phyloP scores from a whole-genome alignment of 2,113 vertebrate species.

The Brachionichthys hirsutus region DNA sequence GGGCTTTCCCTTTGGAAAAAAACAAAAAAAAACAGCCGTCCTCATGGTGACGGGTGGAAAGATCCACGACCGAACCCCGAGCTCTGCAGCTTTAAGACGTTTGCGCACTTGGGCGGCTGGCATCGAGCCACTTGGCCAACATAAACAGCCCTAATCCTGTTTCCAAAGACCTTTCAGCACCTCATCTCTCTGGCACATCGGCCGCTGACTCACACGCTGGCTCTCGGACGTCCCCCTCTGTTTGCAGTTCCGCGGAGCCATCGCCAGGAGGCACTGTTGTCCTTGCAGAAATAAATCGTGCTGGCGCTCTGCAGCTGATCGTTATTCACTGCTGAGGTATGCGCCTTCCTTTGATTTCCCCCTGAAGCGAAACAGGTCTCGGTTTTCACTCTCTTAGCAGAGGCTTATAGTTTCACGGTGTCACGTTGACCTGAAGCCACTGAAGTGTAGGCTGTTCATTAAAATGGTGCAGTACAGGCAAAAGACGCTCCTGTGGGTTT shows the following conservation, averaged over 20 bases:
- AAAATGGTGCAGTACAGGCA: constrained; percentile 17
- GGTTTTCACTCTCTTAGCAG: constrained; percentile 67
- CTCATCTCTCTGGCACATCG: constrained; percentile 72
- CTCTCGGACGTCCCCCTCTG: constrained; percentile 36
- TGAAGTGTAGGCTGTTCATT: constrained; percentile 14
- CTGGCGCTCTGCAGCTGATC: constrained; percentile 52
- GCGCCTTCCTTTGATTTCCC: constrained; percentile 72
- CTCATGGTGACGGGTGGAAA: constrained; percentile 49
- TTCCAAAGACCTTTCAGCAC: constrained; percentile 81
- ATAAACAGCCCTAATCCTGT: constrained; percentile 79
- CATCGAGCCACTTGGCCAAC: constrained; percentile 74
- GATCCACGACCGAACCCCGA: constrained; percentile 50
- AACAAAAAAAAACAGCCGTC: constrained; percentile 49
- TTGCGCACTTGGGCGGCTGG: constrained; percentile 77
- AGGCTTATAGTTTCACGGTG: constrained; percentile 59
- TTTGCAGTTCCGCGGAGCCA: constrained; percentile 2
- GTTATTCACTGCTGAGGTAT: constrained; percentile 77
- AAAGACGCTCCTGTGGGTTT: constrained; percentile 25
- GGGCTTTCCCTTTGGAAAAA: constrained; percentile 55
- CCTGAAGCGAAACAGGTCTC: constrained; percentile 73
- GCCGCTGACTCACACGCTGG: constrained; percentile 60
- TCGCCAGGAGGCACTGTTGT: constrained; percentile 71
- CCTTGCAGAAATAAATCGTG: constrained; percentile 18
- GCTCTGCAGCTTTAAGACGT: constrained; percentile 75
- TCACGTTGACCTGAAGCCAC: constrained; percentile 56